Conservation (phyloP, 2,888 invertebrate genomes). For the Trissoscelio sp. region DNA sequence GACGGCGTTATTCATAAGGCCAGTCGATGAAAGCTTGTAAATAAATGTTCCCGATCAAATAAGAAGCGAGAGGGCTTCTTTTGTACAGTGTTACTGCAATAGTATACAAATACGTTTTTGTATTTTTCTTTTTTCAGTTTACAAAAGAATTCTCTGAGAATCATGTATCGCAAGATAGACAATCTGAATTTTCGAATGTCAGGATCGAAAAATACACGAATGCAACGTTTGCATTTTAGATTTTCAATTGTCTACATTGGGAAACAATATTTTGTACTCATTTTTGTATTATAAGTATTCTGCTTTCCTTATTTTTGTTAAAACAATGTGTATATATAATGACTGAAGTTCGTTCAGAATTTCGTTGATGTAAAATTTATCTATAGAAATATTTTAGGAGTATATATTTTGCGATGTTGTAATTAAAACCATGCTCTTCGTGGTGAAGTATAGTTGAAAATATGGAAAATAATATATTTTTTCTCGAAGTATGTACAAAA, state of each 20-base stretch:
- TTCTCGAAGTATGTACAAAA: too few species aligned
- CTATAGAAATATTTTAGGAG: background rate
- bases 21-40: conserved; percentile 84
- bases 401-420: conserved; percentile 25
- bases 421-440: background rate
- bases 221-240: background rate
- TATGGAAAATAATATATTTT: too few species aligned
- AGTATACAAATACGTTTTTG: conserved; percentile 25
- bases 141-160: background rate
- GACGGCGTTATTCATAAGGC: conserved; percentile 94
- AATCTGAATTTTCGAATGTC: conserved; percentile 1
- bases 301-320: background rate
- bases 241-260: background rate
- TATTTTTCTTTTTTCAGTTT: conserved; percentile 8
- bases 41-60: conserved; percentile 21
- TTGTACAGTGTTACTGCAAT: conserved; percentile 38
- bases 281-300: conserved; percentile 10
- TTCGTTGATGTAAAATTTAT: background rate
- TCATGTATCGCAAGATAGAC: background rate
- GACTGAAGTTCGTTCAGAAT: conserved; percentile 18
- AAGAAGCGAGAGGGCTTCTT: conserved; percentile 25
- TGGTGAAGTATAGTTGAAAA: too few species aligned
- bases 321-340: conserved; percentile 22
- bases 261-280: background rate
- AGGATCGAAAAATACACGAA: too few species aligned